Evolutionary conservation across 92 coral and sea anemone genomes (phyloP), one percentile per base, ranked within the genome.

Genomic region (Galaxea fascicularis): DNA sequence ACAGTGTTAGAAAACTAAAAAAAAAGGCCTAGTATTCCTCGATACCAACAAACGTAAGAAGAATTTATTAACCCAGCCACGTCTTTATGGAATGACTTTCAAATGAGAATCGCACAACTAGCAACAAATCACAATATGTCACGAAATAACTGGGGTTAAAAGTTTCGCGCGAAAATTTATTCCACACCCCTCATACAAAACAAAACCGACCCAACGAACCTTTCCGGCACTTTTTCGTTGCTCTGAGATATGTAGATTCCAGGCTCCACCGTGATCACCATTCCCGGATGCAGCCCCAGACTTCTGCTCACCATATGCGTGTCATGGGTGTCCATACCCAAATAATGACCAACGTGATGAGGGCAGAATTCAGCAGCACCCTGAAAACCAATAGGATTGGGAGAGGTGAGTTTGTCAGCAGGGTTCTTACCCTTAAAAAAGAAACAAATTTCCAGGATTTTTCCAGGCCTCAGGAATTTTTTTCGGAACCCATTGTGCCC

Each of bases 271-370:
- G 97, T 94, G 21, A 96, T 89, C 13, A 93, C 89, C 99, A 96
- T 96, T 1, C 95, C 97, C 68, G 94, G 98, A 71, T 93, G 90
- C 49, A 96, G 88, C 30, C 93, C 86, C 88, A 96, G 95, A 73
- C 98, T 88, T 76, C 94, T 92, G 73, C 97, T 89, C 59, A 93
- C 97, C 53, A 95, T 87, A 79, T 88, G 91, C 35, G 96, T 92
- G 89, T 96, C 99, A 30, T 96, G 99, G 15, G 94, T 93, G 85
- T 96, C 99, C 98, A 96, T 94, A 12, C 99, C 99, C 21, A 96
- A 95, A 35, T 96, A 93, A 68, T 96, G 99, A n/a, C 98, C 97
- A 69, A 96, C 90, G 58, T 95, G 96, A 77, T 96, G 99, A 45
- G 98, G 99, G 70, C 99, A 96, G 56, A 90, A 90, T 49, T 91